phyloP scores from a whole-genome alignment of 1,140 invertebrate species.

The Macrotrachela quadricornifera region DNA sequence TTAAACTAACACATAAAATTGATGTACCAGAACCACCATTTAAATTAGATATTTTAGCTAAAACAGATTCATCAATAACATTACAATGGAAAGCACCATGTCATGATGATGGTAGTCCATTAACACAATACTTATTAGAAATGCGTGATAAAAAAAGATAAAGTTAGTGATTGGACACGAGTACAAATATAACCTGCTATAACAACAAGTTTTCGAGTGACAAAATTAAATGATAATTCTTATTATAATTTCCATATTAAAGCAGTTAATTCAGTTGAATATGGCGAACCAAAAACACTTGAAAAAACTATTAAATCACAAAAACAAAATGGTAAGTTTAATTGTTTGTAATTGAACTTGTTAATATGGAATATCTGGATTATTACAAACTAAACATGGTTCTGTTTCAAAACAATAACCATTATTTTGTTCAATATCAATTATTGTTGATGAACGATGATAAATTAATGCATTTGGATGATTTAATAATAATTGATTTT shows the following conservation, averaged over 20 bases:
- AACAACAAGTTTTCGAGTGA: conserved; percentile 56
- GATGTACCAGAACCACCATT: conserved; percentile 59
- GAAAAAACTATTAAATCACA: conserved; percentile 67
- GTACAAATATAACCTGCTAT: conserved; percentile 42
- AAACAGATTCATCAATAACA: conserved; percentile 54
- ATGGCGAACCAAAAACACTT: conserved; percentile 64
- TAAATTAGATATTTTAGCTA: conserved; percentile 64
- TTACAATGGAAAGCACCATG: conserved; percentile 32
- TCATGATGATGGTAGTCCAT: conserved; percentile 36
- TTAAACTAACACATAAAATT: background rate
- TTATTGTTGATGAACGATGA: too few relatives aligned
- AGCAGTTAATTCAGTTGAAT: conserved; percentile 80
- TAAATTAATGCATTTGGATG: too few relatives aligned
- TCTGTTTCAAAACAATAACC: too few relatives aligned
- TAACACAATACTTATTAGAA: conserved; percentile 63
- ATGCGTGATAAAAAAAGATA: conserved; percentile 73
- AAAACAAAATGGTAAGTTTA: conserved; percentile 78
- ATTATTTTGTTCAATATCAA: too few relatives aligned
- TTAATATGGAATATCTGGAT: conserved; percentile 63
- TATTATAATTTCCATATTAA: conserved; percentile 78
- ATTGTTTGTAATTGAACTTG: conserved; percentile 69
- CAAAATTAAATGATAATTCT: conserved; percentile 64
- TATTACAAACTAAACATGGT: conserved; percentile 86
- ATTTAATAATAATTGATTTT: too few relatives aligned
- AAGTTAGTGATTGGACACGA: conserved; percentile 36